Evolutionary conservation across 2,797 vertebrate species (phyloP).

Genomic region (Rhinoraja longicauda): DNA sequence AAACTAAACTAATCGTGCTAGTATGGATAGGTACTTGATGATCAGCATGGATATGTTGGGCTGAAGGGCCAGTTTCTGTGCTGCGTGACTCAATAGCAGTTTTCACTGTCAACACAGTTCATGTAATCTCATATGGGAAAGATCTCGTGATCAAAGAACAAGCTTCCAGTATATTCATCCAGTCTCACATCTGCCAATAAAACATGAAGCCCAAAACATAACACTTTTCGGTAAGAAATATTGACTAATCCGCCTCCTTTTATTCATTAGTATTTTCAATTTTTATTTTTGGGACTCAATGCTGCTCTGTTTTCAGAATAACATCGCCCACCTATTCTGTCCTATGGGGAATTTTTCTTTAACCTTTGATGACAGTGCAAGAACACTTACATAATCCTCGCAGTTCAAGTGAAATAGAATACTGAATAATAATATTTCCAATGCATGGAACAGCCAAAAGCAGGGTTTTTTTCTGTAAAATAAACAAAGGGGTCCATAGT

Average conservation of each 20-base stretch:
- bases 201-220: neutral
- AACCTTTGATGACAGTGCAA: neutral
- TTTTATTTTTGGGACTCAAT: neutral
- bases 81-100: neutral
- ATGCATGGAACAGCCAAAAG: neutral
- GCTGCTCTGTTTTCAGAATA: neutral
- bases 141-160: neutral
- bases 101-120: neutral
- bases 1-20: no score
- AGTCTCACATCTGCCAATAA: neutral
- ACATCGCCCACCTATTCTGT: neutral
- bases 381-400: neutral
- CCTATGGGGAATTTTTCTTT: neutral
- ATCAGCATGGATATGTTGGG: no score
- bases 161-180: neutral
- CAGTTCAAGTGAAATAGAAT: neutral
- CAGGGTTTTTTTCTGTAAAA: neutral
- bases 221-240: neutral
- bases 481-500: neutral
- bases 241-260: neutral
- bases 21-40: no score
- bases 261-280: neutral
- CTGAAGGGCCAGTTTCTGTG: no score
- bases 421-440: neutral
- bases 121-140: neutral